Base-by-base conservation (phyloP, 1,140 invertebrate genomes). In the Drosophila bipectinata region DNA sequence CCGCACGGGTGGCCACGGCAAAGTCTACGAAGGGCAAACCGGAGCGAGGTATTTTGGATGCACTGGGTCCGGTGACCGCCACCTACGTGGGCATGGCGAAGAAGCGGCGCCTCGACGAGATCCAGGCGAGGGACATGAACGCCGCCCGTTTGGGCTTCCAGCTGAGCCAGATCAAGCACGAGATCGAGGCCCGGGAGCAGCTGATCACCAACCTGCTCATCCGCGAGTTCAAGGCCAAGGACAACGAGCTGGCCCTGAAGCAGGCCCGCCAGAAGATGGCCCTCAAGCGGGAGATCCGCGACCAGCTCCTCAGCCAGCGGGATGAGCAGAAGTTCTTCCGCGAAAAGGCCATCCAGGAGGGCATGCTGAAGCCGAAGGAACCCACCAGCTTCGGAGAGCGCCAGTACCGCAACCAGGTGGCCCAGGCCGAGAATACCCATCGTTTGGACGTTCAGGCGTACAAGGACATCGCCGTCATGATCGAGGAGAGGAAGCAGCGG, bases 321-420 rank as follows among this genome's bases (percentile, higher is more conserved):
- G 15, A 63, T 9, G 81, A 85, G 49, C 63, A 81, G n/a, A 34
- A 74, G 48, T 60, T 77, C 53, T 73, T 67, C 51, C 59, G 55
- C 2, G 68, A 77, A 0, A 60, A 73, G 39, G 57, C 53, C 8
- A 54, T 57, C 6, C 34, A 41, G 4, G 45, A 77, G 7, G 18
- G n/a, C 1, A 60, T 60, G 1, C 21, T 48, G 8, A 37, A 47
- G 4, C n/a, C 51, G 7, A 32, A 28, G 21, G 82, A 80, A 10
- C 28, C 53, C 6, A 85, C 82, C 34, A 68, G 73, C 51, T 85
- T 85, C 32, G 79, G 83, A 44, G 60, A 85, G 54, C 77, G 81
- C 1, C 81, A 85, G 9, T 57, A 77, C 21, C 53, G 58, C 9
- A 39, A 44, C 28, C 30, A 52, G 7, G 18, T 7, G 37, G 57